Base-by-base conservation (phyloP, 92 coral and sea anemone species). In the Zoanthus sociatus region DNA sequence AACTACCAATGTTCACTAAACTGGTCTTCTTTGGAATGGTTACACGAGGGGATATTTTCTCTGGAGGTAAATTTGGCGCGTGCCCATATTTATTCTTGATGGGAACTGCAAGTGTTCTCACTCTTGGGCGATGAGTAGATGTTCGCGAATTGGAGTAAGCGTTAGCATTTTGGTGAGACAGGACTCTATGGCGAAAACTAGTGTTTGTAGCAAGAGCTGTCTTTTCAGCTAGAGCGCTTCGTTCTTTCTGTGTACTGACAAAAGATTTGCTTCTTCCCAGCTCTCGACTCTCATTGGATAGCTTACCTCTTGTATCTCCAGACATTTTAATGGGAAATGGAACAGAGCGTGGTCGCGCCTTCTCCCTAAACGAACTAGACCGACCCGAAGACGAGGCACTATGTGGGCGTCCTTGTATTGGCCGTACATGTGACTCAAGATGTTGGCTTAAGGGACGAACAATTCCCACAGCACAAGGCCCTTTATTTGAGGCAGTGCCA, bases 291-390 rank as follows among this genome's bases (percentile, higher is more conserved):
- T 45, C 85, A 74, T 20, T 67, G 20, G 63, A 14, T 8, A 18
- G 44, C 20, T 67, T 66, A 20, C 46, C 26, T 58, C 75, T 63
- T 15, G 31, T 81, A 4, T 50, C 85, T 47, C 48, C 56, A 44
- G 61, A 66, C 56, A 69, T 47, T 12, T 81, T 21, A 51, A 33
- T 15, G 20, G 85, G 20, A 45, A 60, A 71, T 0, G 76, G 85
- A 44, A 46, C 73, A 81, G 85, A 81, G 16, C 51, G 70, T 21
- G 85, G 85, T 9, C 85, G 85, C 12, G 53, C 51, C 60, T 54
- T 21, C 44, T 67, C 85, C 10, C 66, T 66, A 16, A 81, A 45
- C 6, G 75, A 81, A 54, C 85, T 69, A 33, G 85, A 81, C 58
- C 85, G 55, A 26, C 85, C 48, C 7, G 85, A 47, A 30, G 75